Evolutionary conservation across 2,113 vertebrate species (phyloP).

Genomic region (Uria aalge): DNA sequence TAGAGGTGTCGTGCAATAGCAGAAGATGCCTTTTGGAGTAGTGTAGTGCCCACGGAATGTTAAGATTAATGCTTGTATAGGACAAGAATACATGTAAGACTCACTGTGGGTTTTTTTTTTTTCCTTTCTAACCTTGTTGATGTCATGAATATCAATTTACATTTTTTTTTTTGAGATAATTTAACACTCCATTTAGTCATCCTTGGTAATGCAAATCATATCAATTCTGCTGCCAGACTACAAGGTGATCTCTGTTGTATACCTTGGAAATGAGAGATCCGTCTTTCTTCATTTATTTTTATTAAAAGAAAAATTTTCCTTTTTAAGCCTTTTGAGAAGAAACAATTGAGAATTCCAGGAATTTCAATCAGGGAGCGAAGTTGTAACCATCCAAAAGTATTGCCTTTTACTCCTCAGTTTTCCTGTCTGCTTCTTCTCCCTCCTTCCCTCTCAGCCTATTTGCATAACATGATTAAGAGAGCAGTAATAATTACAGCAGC

Average conservation of each 20-base stretch:
- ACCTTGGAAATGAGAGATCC: conserved; percentile 34
- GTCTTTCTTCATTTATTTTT: conserved; percentile 53
- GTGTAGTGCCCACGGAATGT: neutral
- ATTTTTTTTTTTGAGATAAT: conserved; percentile 53
- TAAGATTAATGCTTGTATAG: conserved; percentile 25
- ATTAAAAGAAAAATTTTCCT: conserved; percentile 27
- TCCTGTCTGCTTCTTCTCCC: neutral
- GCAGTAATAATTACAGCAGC: neutral
- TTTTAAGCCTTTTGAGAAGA: conserved; percentile 21
- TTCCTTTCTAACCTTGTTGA: conserved; percentile 30
- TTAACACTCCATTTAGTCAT: conserved; percentile 68
- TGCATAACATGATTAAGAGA: conserved; percentile 28
- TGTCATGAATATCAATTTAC: conserved; percentile 33
- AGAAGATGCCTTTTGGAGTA: conserved; percentile 25
- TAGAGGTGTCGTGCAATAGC: conserved; percentile 40
- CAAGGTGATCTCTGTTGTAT: conserved; percentile 63
- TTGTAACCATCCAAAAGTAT: neutral
- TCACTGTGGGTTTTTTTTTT: neutral
- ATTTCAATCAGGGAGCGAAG: neutral
- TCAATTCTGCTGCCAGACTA: conserved; percentile 38
- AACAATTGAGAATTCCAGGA: conserved; percentile 31
- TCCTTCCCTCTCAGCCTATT: neutral
- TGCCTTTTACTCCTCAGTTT: neutral
- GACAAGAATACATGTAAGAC: conserved; percentile 6
- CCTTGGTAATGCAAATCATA: conserved; percentile 61